Conservation (phyloP, 2,888 invertebrate genomes). For the Clitarchus hookeri region DNA sequence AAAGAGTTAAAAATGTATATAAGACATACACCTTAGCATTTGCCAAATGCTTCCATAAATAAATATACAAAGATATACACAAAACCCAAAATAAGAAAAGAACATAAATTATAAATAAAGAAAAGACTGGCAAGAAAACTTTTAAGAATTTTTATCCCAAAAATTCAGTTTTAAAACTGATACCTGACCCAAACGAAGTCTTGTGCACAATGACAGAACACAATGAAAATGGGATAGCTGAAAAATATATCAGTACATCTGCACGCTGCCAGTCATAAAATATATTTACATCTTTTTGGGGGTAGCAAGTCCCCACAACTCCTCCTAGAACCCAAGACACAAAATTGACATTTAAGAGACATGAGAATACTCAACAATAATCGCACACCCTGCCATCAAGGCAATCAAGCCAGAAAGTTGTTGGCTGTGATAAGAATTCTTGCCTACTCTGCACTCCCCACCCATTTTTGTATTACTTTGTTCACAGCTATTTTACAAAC, state of each 20-base stretch:
- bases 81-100: slow-evolving; percentile 4
- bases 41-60: background rate
- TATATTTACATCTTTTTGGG: background rate
- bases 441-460: background rate
- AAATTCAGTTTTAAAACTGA: slow-evolving; percentile 21
- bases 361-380: background rate
- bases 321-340: background rate
- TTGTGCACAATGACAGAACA: background rate
- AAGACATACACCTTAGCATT: background rate
- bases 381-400: background rate
- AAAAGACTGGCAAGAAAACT: slow-evolving; percentile 26
- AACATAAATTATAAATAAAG: background rate
- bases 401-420: background rate
- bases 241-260: background rate
- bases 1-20: background rate
- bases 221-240: background rate
- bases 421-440: background rate
- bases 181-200: background rate
- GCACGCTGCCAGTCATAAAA: background rate
- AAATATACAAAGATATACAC: slow-evolving; percentile 24
- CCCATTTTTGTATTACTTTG: background rate
- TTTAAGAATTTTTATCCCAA: slow-evolving; percentile 11
- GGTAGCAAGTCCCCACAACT: background rate
- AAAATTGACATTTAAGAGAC: background rate
- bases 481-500: background rate